These are phyloP conservation scores for Sesia bembeciformis DNA, from an alignment of 2,888 invertebrate genomes.

Conservation along the genomic window DNA sequence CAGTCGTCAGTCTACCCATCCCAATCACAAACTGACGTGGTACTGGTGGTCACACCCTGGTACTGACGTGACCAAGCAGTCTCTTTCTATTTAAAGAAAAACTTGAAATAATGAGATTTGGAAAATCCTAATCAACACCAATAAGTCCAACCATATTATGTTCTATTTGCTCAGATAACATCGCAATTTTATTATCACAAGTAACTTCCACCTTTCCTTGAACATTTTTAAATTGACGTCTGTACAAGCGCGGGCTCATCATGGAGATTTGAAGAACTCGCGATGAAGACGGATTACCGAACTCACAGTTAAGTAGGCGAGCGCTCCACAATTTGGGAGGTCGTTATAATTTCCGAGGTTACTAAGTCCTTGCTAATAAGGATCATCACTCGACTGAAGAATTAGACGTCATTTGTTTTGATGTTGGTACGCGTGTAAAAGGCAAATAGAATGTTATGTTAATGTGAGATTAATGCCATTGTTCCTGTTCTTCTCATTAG, in stretches of 20 bases:
- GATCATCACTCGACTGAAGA: constrained; percentile 64
- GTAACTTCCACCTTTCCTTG: no score
- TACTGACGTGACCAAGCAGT: no score
- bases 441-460: not conserved
- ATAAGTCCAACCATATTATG: no score
- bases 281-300: constrained; percentile 56
- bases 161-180: no score
- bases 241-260: not conserved
- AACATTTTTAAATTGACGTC: not conserved
- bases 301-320: constrained; percentile 46
- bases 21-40: no score
- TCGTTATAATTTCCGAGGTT: constrained; percentile 70
- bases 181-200: no score
- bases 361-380: constrained; percentile 69
- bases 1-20: no score
- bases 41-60: no score
- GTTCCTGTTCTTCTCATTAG: no score
- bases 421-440: constrained; percentile 39
- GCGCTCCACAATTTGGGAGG: constrained; percentile 40
- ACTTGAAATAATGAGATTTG: no score
- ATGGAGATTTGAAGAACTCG: constrained; percentile 10
- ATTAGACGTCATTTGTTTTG: constrained; percentile 67
- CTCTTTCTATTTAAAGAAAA: no score
- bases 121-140: no score
- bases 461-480: not conserved